Base-by-base conservation (phyloP, 1,140 invertebrate genomes). In the Drosophila oshimai region DNA sequence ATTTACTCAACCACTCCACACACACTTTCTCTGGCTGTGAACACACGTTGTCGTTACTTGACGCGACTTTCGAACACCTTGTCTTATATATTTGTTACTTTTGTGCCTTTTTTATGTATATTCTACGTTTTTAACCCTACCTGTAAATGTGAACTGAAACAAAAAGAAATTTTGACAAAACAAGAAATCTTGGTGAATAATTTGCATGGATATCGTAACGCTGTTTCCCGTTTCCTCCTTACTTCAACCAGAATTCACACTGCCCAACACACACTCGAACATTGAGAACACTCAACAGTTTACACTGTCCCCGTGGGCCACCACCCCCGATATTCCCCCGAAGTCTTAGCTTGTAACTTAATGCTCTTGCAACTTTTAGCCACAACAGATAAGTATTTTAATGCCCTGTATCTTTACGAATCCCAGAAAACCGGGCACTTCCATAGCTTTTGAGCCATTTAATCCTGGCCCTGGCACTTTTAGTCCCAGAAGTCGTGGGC, bases 191-290 rank as follows among this genome's bases (percentile, higher is more conserved):
- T 79, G 76, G 89, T 81, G 75, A 90, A 87, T 71, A 90, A 90
- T 90, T 90, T 90, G 89, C 89, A 90, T 90, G 89, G 89, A 89
- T 89, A 90, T 89, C 77, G 89, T 90, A 89, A 87, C 83, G 83
- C 83, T 87, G 83, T 87, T 83, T 86, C 73, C 81, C 58, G 47
- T 83, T 87, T 78, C 71, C 74, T 88, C 22, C 51, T 58, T 41
- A 79, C 60, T 64, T 58, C 49, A 67, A 69, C 12, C 49, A 60
- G 57, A 77, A 36, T n/a, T 31, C 28, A 53, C 37, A 62, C 41
- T 55, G 28, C 9, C 12, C 15, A 49, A 73, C 36, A 39, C 57
- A 42, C 33, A 17, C 9, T 49, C 17, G 3, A 26, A 31, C 18
- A 44, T 42, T 57, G 44, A 55, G 45, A 61, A 47, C 53, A 60